Base-by-base conservation (phyloP, 2,113 vertebrate species). In the Tinamus guttatus region DNA sequence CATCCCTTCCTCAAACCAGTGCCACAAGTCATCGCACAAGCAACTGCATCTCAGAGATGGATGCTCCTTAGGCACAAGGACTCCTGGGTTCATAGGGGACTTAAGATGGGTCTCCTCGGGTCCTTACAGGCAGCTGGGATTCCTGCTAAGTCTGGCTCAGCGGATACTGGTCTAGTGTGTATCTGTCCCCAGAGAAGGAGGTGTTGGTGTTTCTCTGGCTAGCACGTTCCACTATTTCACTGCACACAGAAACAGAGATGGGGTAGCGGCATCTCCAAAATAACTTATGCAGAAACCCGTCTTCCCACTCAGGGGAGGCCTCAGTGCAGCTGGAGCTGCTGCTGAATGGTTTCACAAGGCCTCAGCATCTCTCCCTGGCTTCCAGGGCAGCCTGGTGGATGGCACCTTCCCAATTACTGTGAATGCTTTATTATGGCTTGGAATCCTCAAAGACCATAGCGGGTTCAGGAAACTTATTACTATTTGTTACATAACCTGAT, bases 401-500 rank as follows among this genome's bases (percentile, higher is more conserved):
- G 8, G 43, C 0, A 7, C 4, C 25, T 59, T 8, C 49, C 54
- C 75, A 13, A 24, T 40, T 49, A 6, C 22, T 38, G 62, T 0
- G n/a, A 5, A 20, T 11, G 17, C 13, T n/a, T 27, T 0, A 1
- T 25, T 4, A 40, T 49, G 81, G 43, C 63, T 45, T 45, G 87
- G 76, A 71, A 64, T 77, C 54, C 68, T 38, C 75, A 15, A 34
- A 11, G 60, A 14, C 18, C 78, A 75, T 2, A 16, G 68, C 45
- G 56, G 9, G 54, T 89, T 94, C 75, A 74, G 85, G 95, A 85
- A 97, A 92, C 51, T 90, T 67, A 74, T 51, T 82, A 68, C 83
- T 89, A 71, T 93, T 89, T 79, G 84, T 74, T 95, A 32, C 8
- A 76, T 30, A 91, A 94, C 81, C 73, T 69, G 58, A 77, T 81